Base-by-base conservation (phyloP, 2,888 invertebrate genomes). In the Drosophila diplacantha region DNA sequence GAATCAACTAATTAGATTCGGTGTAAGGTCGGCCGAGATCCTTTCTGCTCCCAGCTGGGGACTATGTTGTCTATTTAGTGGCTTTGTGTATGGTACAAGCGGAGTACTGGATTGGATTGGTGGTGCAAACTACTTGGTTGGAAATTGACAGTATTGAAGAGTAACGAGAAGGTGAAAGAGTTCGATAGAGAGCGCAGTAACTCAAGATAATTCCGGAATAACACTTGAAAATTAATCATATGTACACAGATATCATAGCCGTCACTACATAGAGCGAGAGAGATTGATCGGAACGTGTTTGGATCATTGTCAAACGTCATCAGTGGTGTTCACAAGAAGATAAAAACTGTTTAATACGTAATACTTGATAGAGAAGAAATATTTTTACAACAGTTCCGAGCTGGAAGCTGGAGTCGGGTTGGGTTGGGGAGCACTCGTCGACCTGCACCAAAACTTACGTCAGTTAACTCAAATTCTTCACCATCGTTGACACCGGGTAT, bases 401-500 rank as follows among this genome's bases (percentile, higher is more conserved):
- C 16, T 60, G 49, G 58, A 51, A 46, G 29, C 20, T 62, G 51
- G 58, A 51, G 54, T 57, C 51, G 60, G 68, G 5, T 72, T 63
- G 43, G 55, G 26, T 38, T 59, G 61, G 46, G 53, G 55, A 41
- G 29, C 55, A 49, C 49, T 66, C 54, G 52, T 66, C 56, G 52
- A 62, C 54, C 74, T 71, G 72, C 63, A 71, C 73, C 74, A 81
- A 77, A 85, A 94, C 95, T 95, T 94, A 95, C 95, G 90, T 95
- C 93, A 87, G 95, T 95, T 87, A 92, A 90, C 89, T 92, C 92
- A 92, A 96, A 94, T 90, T 97, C 96, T 89, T 93, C 93, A 85
- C 91, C 92, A 91, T 98, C 98, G 92, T 97, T 96, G 90, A 98
- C 93, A 89, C 95, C 95, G 89, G 96, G 96, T 89, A 98, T 97